These are phyloP conservation scores for Tachystola acroxantha DNA, from an alignment of 2,888 invertebrate genomes.

Conservation along the genomic window DNA sequence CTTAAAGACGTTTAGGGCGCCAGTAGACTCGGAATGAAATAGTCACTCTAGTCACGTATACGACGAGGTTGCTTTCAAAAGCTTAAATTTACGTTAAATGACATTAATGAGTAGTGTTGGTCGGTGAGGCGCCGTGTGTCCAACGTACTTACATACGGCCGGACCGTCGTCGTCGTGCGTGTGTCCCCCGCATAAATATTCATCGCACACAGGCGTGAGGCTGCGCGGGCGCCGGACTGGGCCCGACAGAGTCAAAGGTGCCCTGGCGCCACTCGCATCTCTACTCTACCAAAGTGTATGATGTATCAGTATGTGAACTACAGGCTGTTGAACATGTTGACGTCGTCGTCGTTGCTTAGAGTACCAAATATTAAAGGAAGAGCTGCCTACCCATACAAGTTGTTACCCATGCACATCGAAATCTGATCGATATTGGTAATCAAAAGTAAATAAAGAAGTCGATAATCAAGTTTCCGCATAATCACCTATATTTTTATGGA, in stretches of 20 bases:
- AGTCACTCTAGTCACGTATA: conserved; percentile 51
- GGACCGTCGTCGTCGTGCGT: conserved; percentile 31
- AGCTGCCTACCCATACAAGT: no score
- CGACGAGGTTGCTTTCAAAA: conserved; percentile 58
- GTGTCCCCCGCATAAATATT: conserved; percentile 60
- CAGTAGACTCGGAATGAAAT: conserved; percentile 51
- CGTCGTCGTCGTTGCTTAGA: no score
- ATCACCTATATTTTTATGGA: no score
- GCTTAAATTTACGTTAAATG: conserved; percentile 61
- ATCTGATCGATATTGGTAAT: no score
- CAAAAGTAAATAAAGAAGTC: no score
- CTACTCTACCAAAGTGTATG: conserved; percentile 22
- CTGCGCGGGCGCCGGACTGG: conserved; percentile 38
- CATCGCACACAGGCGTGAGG: conserved; percentile 33
- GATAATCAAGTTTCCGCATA: no score
- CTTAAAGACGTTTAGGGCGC: conserved; percentile 44
- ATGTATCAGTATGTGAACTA: conserved; percentile 4
- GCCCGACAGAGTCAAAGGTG: conserved; percentile 54
- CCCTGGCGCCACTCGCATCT: conserved; percentile 37
- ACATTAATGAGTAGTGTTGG: conserved; percentile 58
- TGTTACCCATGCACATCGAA: no score
- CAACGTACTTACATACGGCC: conserved; percentile 32
- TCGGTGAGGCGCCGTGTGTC: conserved; percentile 34
- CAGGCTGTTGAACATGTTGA: neutral
- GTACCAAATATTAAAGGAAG: no score